These are phyloP conservation scores for Drosophila algonquin DNA, from an alignment of 2,888 invertebrate species.

Conservation along the genomic window DNA sequence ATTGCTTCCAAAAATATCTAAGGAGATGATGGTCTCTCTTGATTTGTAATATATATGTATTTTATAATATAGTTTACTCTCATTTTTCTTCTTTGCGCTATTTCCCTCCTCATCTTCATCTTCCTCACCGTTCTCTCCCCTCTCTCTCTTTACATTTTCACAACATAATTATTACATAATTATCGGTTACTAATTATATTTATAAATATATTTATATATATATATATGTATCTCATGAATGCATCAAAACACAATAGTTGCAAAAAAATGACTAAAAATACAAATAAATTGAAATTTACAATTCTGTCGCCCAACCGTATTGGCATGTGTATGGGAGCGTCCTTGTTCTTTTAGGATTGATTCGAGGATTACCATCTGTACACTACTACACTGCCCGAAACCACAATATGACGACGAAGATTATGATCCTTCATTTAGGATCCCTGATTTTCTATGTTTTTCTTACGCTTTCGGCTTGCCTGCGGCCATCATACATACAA, in stretches of 20 bases:
- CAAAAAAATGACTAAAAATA: constrained; percentile 2
- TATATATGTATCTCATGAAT: constrained; percentile 16
- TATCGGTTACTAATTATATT: constrained; percentile 46
- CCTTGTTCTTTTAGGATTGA: background rate
- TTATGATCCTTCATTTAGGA: background rate
- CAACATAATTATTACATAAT: constrained; percentile 72
- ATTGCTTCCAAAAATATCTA: constrained; percentile 51
- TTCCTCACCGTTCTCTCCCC: background rate
- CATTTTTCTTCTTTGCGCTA: constrained; percentile 57
- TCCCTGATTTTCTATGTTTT: constrained; percentile 3
- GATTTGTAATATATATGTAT: constrained; percentile 32
- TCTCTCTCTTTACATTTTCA: constrained; percentile 44
- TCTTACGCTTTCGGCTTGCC: constrained; percentile 5
- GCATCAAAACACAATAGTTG: constrained; percentile 4
- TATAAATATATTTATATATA: constrained; percentile 14
- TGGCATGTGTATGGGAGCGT: background rate
- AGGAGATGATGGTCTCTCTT: constrained; percentile 44
- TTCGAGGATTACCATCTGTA: background rate
- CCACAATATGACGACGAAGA: background rate
- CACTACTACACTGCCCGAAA: background rate
- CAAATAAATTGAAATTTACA: constrained; percentile 25
- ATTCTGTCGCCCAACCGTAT: background rate
- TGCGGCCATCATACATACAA: constrained; percentile 1
- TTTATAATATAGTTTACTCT: constrained; percentile 30
- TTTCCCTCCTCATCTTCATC: constrained; percentile 21